Base-by-base conservation (phyloP, 2,113 vertebrate genomes). In the Chionodraco myersi region DNA sequence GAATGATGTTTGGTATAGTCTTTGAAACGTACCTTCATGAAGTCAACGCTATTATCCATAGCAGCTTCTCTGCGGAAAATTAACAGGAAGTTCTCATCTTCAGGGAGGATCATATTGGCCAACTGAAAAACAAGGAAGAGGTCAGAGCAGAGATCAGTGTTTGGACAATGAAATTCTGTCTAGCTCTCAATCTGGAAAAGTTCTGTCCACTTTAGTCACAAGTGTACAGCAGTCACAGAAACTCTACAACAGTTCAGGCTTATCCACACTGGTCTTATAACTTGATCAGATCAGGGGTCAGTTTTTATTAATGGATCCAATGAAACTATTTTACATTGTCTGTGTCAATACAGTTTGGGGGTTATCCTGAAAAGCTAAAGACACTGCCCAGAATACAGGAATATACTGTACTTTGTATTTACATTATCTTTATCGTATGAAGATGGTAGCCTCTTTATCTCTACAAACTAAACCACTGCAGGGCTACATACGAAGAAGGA, bases 11-110 rank as follows among this genome's bases (percentile, higher is more conserved):
- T 10, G 12, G 2, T 15, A 1, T 36, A 23, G 6, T 11, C 1
- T 34, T 3, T 44, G n/a, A 52, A 30, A 77, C 91, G 69, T 77
- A 98, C 98, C 96, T 95, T 92, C 96, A 99, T 99, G 70, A 99
- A 99, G 78, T 99, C 97, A 58, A 99, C 97, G 0, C 98, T 99
- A 93, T 96, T 99, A 91, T 98, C 96, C 94, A 99, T 88, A 53
- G 95, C 94, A 45, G 96, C 94, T 92, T 99, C 98, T 88, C 95
- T 91, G 52, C 93, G 96, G 89, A 99, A 99, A 72, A 99, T 80
- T 75, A 99, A 92, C 64, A 99, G 94, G 88, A 99, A 99, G 90
- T 98, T 98, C 91, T 99, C 98, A 64, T 98, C 96, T 64, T 97
- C 96, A 0, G 97, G 95, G 54, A 99, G 91, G 82, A 99, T 96